Percentiles rank a stretch among this genome's conserved stretches.
phyloP scores from a whole-genome alignment of 2,797 vertebrate species.

The Propithecus perrieri region DNA sequence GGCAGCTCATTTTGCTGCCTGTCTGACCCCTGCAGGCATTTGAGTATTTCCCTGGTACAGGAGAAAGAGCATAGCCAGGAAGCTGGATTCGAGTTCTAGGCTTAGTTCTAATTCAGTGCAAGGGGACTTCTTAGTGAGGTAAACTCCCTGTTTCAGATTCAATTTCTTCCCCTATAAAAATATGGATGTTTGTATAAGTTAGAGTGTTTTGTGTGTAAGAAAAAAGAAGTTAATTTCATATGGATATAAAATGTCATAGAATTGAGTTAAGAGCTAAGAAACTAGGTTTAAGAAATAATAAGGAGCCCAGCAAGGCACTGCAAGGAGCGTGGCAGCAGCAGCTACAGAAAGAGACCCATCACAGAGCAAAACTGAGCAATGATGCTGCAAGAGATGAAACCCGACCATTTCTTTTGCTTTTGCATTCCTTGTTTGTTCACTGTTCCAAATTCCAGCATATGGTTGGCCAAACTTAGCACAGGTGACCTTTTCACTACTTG shows the following conservation, averaged over 20 bases:
- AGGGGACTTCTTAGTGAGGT: background rate
- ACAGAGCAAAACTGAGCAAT: background rate
- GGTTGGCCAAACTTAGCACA: background rate
- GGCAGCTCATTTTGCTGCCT: background rate
- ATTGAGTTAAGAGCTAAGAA: background rate
- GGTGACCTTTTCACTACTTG: background rate
- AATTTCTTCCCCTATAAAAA: background rate
- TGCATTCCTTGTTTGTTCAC: background rate
- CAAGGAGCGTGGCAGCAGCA: background rate
- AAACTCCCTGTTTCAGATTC: background rate
- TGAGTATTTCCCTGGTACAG: background rate
- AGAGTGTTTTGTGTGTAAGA: background rate
- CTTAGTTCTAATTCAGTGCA: background rate
- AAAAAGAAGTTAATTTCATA: background rate
- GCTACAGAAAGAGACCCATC: background rate
- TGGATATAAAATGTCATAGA: background rate
- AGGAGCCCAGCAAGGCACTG: background rate
- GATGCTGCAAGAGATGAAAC: rapidly evolving
- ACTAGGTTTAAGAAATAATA: background rate
- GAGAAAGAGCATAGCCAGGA: background rate
- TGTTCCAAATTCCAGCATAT: too few relatives aligned
- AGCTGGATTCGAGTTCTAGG: background rate
- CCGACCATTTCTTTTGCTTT: background rate
- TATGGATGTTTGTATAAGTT: background rate
- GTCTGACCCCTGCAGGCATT: background rate